Conservation (phyloP, 2,113 vertebrate genomes). For the Nicator chloris region DNA sequence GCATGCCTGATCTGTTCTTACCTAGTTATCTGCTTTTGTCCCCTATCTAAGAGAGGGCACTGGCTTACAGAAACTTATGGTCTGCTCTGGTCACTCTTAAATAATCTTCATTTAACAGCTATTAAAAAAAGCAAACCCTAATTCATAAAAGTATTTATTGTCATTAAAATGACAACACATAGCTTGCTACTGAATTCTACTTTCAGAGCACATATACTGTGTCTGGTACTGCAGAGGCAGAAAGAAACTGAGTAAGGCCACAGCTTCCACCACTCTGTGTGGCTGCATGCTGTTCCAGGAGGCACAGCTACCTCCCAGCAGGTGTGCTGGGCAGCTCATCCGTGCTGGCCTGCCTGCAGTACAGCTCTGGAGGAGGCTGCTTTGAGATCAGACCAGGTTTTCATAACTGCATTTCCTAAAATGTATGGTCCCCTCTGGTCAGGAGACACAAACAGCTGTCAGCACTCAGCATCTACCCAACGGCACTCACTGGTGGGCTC, state of each 20-base stretch:
- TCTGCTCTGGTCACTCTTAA: background rate
- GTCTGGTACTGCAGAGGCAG: background rate
- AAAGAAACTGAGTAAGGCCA: background rate
- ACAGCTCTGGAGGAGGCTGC: background rate
- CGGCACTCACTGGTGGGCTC: background rate
- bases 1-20: background rate
- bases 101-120: background rate
- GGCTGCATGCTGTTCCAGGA: fast-evolving
- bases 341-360: background rate
- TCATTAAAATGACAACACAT: background rate
- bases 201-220: background rate
- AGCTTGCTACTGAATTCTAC: background rate
- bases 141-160: background rate
- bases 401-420: background rate
- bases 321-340: background rate
- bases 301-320: background rate
- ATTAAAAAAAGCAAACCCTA: background rate
- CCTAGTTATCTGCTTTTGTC: background rate
- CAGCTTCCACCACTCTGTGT: fast-evolving
- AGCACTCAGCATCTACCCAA: too few relatives aligned
- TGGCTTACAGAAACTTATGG: background rate
- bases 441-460: background rate
- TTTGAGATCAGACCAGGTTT: background rate
- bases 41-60: fast-evolving
- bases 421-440: background rate